Percentiles rank a stretch among this genome's conserved stretches.
Conservation (phyloP, 2,888 invertebrate species). For the Calephelis perditalis region DNA sequence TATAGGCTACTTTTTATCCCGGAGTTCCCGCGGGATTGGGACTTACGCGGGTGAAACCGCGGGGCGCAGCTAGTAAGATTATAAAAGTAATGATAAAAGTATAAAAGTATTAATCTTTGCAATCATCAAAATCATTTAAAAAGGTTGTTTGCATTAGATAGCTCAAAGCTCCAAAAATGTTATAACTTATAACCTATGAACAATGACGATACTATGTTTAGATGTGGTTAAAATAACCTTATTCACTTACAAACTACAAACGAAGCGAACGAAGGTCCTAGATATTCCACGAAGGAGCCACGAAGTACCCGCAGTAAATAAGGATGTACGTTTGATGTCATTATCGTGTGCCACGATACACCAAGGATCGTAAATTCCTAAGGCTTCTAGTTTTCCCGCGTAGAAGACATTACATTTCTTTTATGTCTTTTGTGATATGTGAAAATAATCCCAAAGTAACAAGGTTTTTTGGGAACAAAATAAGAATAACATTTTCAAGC, state of each 20-base stretch:
- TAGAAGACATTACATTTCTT: constrained; percentile 7
- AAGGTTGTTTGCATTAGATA: no score
- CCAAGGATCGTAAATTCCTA: constrained; percentile 9
- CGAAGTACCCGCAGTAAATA: constrained; percentile 72
- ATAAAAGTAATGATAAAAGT: no score
- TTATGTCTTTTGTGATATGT: constrained; percentile 9
- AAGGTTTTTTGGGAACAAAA: neutral
- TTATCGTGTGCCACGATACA: constrained; percentile 37
- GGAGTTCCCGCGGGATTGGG: no score
- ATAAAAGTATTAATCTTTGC: no score
- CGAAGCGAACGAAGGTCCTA: neutral
- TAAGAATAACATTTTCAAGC: no score
- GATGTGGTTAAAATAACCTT: constrained; percentile 18
- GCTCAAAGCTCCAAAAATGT: no score
- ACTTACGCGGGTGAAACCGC: no score
- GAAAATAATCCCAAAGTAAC: constrained; percentile 12
- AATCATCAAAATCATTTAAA: no score
- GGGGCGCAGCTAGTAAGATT: no score
- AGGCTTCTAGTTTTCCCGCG: constrained; percentile 7
- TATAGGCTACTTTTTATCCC: no score
- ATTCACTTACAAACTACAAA: constrained; percentile 16
- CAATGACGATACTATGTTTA: no score
- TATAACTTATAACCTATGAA: no score
- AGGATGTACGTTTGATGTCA: constrained; percentile 72
- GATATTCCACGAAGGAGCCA: constrained; percentile 26